Base-by-base conservation (phyloP, 2,888 invertebrate species). In the Aleiodes alternator region DNA sequence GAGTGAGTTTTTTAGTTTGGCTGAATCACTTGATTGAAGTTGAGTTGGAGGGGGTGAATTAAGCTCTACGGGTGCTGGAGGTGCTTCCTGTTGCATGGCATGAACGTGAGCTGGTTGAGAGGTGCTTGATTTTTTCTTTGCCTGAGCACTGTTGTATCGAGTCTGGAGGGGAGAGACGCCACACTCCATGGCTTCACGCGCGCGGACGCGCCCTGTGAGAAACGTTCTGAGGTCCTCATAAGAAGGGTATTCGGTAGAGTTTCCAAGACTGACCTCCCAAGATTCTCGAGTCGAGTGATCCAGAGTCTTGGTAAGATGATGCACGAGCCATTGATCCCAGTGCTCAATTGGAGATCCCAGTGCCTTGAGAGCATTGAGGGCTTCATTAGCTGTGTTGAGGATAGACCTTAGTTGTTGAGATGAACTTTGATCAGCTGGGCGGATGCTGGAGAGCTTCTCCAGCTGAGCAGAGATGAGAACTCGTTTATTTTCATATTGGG, bases 401-500 rank as follows among this genome's bases (percentile, higher is more conserved):
- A 69, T 57, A 0, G 53, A 0, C 23, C 72, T 51, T 2, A 72
- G 43, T 3, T 68, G 16, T 8, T 61, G 38, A 29, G 61, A 16
- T 0, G 69, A 69, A 5, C 12, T 6, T 0, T 14, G 12, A 8
- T 23, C 9, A 1, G 50, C 38, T 4, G 16, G 5, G 0, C n/a
- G 14, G 29, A 53, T 38, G 4, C 6, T 8, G 31, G 55, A 64
- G 9, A 75, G 48, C 8, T 29, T 9, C n/a, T 66, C 71, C 9
- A 75, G 50, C n/a, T 75, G 66, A 0, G 75, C 48, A 11, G 38
- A 66, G 51, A 75, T 57, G 14, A 68, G 43, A 0, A 55, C 11
- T 6, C 66, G 38, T 11, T 75, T 75, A 48, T 75, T 72, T 3
- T 75, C 72, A 11, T 66, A 75, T 14, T 56, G 16, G 1, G 9